These are phyloP conservation scores for Myrmecobius fasciatus DNA, from an alignment of 2,113 vertebrate genomes.

Conservation along the genomic window DNA sequence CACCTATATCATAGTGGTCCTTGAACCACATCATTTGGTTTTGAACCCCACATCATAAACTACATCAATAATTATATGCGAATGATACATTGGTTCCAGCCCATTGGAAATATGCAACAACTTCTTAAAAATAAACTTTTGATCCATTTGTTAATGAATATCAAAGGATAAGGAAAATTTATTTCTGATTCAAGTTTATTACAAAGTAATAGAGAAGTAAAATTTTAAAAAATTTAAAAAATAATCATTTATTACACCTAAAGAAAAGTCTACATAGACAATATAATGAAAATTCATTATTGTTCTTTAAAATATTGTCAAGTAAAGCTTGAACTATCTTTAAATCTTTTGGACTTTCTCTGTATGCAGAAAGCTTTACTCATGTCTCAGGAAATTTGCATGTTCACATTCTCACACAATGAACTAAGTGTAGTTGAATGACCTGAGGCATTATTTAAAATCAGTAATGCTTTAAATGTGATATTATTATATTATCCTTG, in stretches of 20 bases:
- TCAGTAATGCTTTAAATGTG: background rate
- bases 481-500: background rate
- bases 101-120: background rate
- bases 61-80: background rate
- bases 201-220: background rate
- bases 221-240: background rate
- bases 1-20: too few species aligned
- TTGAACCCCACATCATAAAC: too few species aligned
- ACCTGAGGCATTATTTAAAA: background rate
- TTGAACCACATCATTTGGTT: too few species aligned
- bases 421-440: background rate
- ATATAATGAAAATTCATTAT: background rate
- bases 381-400: background rate
- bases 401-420: background rate
- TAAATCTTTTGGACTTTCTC: background rate
- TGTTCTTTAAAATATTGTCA: background rate
- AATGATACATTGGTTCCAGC: background rate
- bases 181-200: background rate
- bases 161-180: background rate
- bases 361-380: background rate
- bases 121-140: background rate
- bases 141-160: background rate
- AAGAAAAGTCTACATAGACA: background rate
- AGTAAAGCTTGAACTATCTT: background rate
- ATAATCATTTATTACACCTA: background rate